phyloP scores from a whole-genome alignment of 2,888 invertebrate species.

The Anticlea derivata region DNA sequence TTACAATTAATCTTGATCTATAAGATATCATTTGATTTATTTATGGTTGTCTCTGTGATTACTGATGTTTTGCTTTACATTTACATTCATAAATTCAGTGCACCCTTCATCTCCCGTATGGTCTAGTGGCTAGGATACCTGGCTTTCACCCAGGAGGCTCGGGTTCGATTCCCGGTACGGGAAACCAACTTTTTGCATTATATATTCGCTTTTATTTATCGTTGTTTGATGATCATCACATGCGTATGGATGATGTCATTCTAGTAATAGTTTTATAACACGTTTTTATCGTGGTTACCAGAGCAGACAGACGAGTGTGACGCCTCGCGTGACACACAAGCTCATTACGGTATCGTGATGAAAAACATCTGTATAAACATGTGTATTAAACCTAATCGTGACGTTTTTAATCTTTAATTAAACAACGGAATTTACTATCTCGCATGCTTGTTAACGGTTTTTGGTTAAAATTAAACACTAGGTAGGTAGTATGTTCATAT shows the following conservation, averaged over 20 bases:
- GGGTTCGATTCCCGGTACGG: slow-evolving; percentile 90
- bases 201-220: not conserved
- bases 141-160: slow-evolving; percentile 89
- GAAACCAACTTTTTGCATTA: slow-evolving; percentile 52
- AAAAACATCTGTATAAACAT: slow-evolving; percentile 7
- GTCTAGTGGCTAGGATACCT: slow-evolving; percentile 89
- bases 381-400: slow-evolving; percentile 14
- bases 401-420: slow-evolving; percentile 20
- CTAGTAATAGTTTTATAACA: not conserved
- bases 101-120: slow-evolving; percentile 76
- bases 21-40: too few species aligned
- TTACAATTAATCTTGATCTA: too few species aligned
- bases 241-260: not conserved
- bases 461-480: too few species aligned
- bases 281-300: slow-evolving; percentile 4
- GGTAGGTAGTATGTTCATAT: too few species aligned
- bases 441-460: too few species aligned
- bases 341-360: slow-evolving; percentile 11
- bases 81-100: slow-evolving; percentile 5
- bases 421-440: slow-evolving; percentile 16
- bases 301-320: slow-evolving; percentile 3
- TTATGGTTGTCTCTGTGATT: too few species aligned
- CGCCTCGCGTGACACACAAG: slow-evolving; percentile 9
- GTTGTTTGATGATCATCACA: not conserved
- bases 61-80: not conserved